Conservation (phyloP, 1,140 invertebrate genomes). For the Musca vetustissima region DNA sequence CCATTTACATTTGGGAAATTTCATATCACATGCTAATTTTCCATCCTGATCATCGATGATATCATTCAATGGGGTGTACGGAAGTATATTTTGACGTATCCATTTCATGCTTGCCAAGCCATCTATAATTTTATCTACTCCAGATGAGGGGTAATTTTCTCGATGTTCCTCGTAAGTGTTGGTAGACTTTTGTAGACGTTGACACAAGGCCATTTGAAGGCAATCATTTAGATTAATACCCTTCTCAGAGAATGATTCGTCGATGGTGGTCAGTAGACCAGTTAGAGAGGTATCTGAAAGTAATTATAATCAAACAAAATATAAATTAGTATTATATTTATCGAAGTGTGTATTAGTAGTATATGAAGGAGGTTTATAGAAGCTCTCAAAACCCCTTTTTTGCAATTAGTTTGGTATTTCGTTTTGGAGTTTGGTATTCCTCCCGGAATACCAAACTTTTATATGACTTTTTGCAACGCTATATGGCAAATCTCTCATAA, state of each 20-base stretch:
- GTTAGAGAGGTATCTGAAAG: conserved; percentile 36
- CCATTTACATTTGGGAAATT: conserved; percentile 44
- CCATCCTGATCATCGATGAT: conserved; percentile 33
- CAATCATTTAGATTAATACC: conserved; percentile 41
- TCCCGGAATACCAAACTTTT: too few relatives aligned
- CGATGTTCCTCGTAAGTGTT: neutral
- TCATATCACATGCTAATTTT: conserved; percentile 27
- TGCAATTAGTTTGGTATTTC: too few relatives aligned
- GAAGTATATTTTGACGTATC: conserved; percentile 37
- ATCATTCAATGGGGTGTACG: conserved; percentile 34
- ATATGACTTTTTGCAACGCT: too few relatives aligned
- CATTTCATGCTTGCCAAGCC: conserved; percentile 31
- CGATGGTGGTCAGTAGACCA: conserved; percentile 36
- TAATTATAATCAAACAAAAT: too few relatives aligned
- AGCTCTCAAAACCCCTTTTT: too few relatives aligned
- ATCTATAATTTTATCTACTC: conserved; percentile 39
- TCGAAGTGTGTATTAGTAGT: too few relatives aligned
- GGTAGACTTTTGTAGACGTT: conserved; percentile 32
- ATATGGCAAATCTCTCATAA: too few relatives aligned
- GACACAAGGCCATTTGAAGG: conserved; percentile 42
- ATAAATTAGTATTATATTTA: too few relatives aligned
- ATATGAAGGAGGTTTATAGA: too few relatives aligned
- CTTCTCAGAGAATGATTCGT: conserved; percentile 37
- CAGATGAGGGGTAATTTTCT: conserved; percentile 24
- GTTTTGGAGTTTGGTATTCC: too few relatives aligned